Base-by-base conservation (phyloP, 2,113 vertebrate species). In the Lichenostomus cassidix region DNA sequence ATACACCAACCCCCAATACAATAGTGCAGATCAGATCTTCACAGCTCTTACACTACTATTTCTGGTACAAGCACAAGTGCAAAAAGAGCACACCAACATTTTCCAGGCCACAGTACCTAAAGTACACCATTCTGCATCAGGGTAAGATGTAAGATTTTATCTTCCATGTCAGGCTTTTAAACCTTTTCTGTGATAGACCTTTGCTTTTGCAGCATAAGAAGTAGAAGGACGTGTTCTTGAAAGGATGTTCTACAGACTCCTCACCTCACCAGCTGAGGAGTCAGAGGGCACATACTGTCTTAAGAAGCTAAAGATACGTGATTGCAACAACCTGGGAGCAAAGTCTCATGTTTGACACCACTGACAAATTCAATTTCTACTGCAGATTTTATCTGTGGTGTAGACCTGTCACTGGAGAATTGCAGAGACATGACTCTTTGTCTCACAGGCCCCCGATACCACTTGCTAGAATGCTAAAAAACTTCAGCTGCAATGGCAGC, bases 1-100 rank as follows among this genome's bases (percentile, higher is more conserved):
- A 10, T 19, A 10, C 5, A 53, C 9, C 31, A 71, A 22, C 12
- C 28, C 4, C 8, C 41, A 68, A 0, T 0, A 53, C 12, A 78
- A 55, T 0, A 70, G 16, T 3, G 9, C 8, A 46, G 22, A 44
- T 47, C 62, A 69, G 27, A 60, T 28, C 39, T 52, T 68, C 58
- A 73, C 44, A 56, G 53, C 10, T 69, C 49, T 65, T 33, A 68
- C 0, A 0, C 21, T 16, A 49, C 18, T 64, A 76, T 11, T 15
- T 25, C 24, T 4, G 39, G 46, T 8, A 53, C 29, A 83, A 76
- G 46, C 21, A 63, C 16, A 39, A 88, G 42, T 7, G 69, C 60
- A 89, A 89, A 80, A 3, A 76, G 8, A 86, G 52, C 62, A 84
- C 42, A 83, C 1, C 55, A 74, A 39, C 19, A 25, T 23, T 23